Base-by-base conservation (phyloP, 1,140 invertebrate genomes). In the Choristoneura fumiferana region DNA sequence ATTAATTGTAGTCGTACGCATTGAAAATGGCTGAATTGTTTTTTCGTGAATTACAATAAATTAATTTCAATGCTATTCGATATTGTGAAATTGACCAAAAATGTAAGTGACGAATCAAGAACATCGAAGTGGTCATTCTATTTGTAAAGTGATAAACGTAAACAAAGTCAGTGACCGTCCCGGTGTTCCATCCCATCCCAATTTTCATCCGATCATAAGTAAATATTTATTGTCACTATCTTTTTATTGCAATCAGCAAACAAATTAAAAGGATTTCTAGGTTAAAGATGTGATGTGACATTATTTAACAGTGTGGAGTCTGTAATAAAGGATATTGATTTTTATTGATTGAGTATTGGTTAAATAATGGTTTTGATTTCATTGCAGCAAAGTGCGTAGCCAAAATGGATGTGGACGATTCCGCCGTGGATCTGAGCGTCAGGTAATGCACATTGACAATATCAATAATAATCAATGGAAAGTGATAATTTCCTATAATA, bases 371-470 rank as follows among this genome's bases (percentile, higher is more conserved):
- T 75, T 80, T 29, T 66, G 63, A 58, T 75, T 68, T 67, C 69
- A 56, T 73, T 68, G 29, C 66, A 67, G 67, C 53, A 56, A 49
- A 60, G 62, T 76, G 62, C 62, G 62, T 61, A 72, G 69, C 52
- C 67, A 75, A 61, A 78, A 93, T 93, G 92, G 92, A 93, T 86
- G 91, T 92, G 73, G 93, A 93, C 63, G 93, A 94, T 78, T 92
- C 93, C 13, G 93, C 94, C 36, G 93, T 94, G 40, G 93, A 95
- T 89, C 89, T 95, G 54, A 95, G 94, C 85, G 92, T 95, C 65
- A 93, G 93, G 95, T 95, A 90, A 89, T 81, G 71, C 57, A 29
- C 61, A 60, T 52, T 64, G 43, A 62, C 61, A 58, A 58, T 45
- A 55, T 17, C 15, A 29, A 39, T 59, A 15, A 53, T 60, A 38